A percentile compares a stretch with the other conserved stretches of the same genome.
phyloP scores from a whole-genome alignment of 1,140 invertebrate genomes.

The Macrostomum lignano region DNA sequence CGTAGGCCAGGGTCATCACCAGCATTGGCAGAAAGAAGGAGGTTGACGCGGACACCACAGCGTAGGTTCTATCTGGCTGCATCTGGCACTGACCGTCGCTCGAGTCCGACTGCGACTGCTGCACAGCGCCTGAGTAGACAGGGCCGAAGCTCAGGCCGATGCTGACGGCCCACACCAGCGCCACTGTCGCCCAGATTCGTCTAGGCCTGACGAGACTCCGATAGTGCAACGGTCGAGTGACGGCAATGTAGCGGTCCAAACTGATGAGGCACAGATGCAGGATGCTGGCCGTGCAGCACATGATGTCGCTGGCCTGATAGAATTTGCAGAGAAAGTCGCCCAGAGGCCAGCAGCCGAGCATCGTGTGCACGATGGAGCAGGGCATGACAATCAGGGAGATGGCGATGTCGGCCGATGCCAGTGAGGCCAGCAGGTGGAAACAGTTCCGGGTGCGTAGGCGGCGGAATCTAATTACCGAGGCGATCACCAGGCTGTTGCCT shows the following conservation, averaged over 20 bases:
- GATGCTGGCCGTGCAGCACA: slow-evolving; percentile 52
- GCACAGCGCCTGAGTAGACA: too few species aligned
- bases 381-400: slow-evolving; percentile 11
- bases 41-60: slow-evolving; percentile 37
- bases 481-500: slow-evolving; percentile 50
- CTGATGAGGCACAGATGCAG: slow-evolving; percentile 64
- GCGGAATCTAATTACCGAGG: slow-evolving; percentile 51
- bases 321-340: not conserved
- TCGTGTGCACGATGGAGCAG: slow-evolving; percentile 7
- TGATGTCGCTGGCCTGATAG: slow-evolving; percentile 35
- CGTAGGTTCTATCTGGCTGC: slow-evolving; percentile 57
- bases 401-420: slow-evolving; percentile 10
- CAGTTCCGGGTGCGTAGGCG: slow-evolving; percentile 32
- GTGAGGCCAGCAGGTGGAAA: slow-evolving; percentile 7
- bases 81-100: too few species aligned
- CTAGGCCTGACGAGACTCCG: slow-evolving; percentile 10
- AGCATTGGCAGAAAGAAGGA: slow-evolving; percentile 60
- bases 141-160: slow-evolving; percentile 61
- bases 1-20: slow-evolving; percentile 60
- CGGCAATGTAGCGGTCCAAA: slow-evolving; percentile 57
- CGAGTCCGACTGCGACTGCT: too few species aligned
- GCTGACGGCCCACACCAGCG: slow-evolving; percentile 57
- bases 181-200: slow-evolving; percentile 51
- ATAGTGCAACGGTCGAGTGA: slow-evolving; percentile 61
- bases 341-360: slow-evolving; percentile 6